Base-by-base conservation (phyloP, 2,113 vertebrate genomes). In the Pithys albifrons region DNA sequence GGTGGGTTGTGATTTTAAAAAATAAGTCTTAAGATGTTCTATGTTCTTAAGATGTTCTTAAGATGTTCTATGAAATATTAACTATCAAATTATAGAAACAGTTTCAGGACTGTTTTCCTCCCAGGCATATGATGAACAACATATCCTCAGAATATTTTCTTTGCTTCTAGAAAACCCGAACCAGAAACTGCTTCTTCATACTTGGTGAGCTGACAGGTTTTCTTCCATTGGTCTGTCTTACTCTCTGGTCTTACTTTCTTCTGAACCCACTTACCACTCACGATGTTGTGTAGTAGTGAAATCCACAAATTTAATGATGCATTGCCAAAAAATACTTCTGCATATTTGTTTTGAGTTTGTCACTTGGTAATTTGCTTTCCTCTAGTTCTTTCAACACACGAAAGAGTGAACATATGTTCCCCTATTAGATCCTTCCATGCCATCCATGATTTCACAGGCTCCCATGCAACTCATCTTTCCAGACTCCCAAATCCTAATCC, bases 401-500 rank as follows among this genome's bases (percentile, higher is more conserved):
- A 46, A 88, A 61, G n/a, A 69, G 9, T 20, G 37, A 94, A 77
- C 37, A 28, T 64, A 78, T 51, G 39, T 55, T 84, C 43, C 46
- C n/a, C 48, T 71, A 43, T 55, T 71, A 89, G 43, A 18, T 91
- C 14, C 73, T 84, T 74, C 69, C 23, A 87, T 6, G 28, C 7
- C 17, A 54, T 48, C 58, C n/a, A 31, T 18, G 6, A 78, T 91
- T 95, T 87, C 57, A 67, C 19, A 81, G 52, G 55, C 37, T 92
- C 23, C 46, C 16, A 77, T 28, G 57, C 28, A 77, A 46, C 57
- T 43, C 37, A 83, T 39, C 73, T 80, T 95, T 62, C 75, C 59
- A 95, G 83, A 22, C n/a, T 19, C 58, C 39, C 24, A 95, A 76
- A 93, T 84, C n/a, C 77, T 87, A 33, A 92, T 83, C 71, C 49